Percentiles rank a stretch among this genome's conserved stretches.
phyloP scores from a whole-genome alignment of 2,113 vertebrate genomes.

The Megalops atlanticus region DNA sequence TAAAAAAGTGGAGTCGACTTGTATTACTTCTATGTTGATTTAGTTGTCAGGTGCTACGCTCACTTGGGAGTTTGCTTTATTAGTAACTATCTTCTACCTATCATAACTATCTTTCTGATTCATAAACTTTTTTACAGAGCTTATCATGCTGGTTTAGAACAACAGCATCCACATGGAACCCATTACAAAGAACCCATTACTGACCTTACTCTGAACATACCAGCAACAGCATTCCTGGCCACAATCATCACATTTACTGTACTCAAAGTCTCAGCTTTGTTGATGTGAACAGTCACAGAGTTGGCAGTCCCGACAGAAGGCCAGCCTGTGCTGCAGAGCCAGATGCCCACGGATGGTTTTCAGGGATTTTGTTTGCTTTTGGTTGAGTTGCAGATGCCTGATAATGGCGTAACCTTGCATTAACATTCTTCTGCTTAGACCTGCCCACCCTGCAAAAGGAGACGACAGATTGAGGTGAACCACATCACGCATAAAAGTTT shows the following conservation, averaged over 20 bases:
- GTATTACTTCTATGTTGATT: too few relatives aligned
- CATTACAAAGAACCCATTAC: not conserved
- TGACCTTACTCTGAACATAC: not conserved
- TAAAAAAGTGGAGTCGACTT: too few relatives aligned
- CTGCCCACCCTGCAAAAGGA: not conserved
- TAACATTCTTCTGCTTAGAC: slow-evolving; percentile 31
- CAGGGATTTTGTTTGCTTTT: slow-evolving; percentile 28
- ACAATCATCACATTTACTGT: slow-evolving; percentile 28
- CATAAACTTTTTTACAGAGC: too few relatives aligned
- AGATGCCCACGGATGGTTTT: not conserved
- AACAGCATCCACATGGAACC: too few relatives aligned
- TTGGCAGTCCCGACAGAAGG: not conserved
- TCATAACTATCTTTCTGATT: too few relatives aligned
- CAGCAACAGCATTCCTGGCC: not conserved
- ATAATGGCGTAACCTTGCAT: slow-evolving; percentile 36
- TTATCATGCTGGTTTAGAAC: not conserved
- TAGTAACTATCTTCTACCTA: too few relatives aligned
- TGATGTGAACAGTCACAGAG: slow-evolving; percentile 4
- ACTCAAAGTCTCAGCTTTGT: not conserved
- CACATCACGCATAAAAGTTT: too few relatives aligned
- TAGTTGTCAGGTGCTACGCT: too few relatives aligned
- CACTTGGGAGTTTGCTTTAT: too few relatives aligned
- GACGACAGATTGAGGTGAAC: too few relatives aligned
- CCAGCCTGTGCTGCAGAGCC: not conserved
- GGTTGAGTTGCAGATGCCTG: slow-evolving; percentile 30